Percentiles rank a stretch among this genome's conserved stretches.
Evolutionary conservation across 30 jellyfish, hydroid and myxozoan species (phyloP).

Genomic region (Nemopilema nomurai): DNA sequence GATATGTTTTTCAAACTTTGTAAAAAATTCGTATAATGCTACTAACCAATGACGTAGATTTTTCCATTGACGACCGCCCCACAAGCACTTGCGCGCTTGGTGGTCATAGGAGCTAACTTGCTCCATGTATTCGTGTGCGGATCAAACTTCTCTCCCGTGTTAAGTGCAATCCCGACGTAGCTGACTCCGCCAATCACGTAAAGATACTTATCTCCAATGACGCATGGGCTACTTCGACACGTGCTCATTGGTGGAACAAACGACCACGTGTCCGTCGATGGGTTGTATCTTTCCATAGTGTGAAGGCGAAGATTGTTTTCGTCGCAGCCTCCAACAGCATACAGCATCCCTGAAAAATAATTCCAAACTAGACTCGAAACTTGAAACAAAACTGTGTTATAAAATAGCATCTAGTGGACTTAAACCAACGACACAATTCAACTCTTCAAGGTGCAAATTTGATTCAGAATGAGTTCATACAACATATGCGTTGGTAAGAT

Average conservation of each 20-base stretch:
- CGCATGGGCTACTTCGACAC: slow-evolving; percentile 97
- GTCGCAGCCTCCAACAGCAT: slow-evolving; percentile 99
- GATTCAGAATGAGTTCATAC: no score
- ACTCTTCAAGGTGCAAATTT: no score
- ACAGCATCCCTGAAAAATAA: slow-evolving; percentile 73
- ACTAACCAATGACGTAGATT: slow-evolving; percentile 90
- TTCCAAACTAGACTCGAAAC: neutral
- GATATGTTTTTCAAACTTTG: neutral
- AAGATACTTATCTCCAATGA: slow-evolving; percentile 79
- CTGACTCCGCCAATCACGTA: slow-evolving; percentile 99
- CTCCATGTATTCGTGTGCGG: slow-evolving; percentile 95
- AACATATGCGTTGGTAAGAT: no score
- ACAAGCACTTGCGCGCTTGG: slow-evolving; percentile 99
- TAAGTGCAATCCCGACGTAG: slow-evolving; percentile 94
- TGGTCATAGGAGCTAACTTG: slow-evolving; percentile 79
- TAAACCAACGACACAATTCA: no score
- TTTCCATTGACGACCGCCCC: slow-evolving; percentile 92
- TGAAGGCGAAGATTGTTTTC: slow-evolving; percentile 93
- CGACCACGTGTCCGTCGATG: slow-evolving; percentile 97
- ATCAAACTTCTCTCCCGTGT: slow-evolving; percentile 84
- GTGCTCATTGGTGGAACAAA: slow-evolving; percentile 96
- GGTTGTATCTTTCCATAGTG: slow-evolving; percentile 94
- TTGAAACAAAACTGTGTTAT: no score
- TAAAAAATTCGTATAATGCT: neutral
- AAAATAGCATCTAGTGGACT: no score